Base-by-base conservation (phyloP, 2,113 vertebrate species). In the Anguilla japonica region DNA sequence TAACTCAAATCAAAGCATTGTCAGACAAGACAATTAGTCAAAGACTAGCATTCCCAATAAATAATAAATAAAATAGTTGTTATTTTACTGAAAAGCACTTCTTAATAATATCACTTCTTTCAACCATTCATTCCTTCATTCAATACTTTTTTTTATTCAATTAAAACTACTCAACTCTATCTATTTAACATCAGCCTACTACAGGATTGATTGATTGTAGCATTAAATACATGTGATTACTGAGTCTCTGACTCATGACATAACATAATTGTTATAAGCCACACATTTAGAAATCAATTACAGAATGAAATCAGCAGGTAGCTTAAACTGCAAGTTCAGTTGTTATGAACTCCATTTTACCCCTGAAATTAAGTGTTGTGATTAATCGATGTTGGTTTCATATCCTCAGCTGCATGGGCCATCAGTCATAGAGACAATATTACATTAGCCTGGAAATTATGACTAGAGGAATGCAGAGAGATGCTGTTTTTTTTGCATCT, bases 361-460 rank as follows among this genome's bases (percentile, higher is more conserved):
- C 85, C n/a, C 40, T 34, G 80, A 82, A 81, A 29, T 86, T 26
- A 22, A 86, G 53, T 53, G 60, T 67, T 34, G 41, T 67, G 79
- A 86, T 41, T 57, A 86, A 67, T 82, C 79, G 60, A 43, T 67
- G 40, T 86, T 86, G 56, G 39, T 41, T 81, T 86, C 85, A 86
- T 26, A 81, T 43, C 22, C 85, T 67, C 5, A 40, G 50, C 84
- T 39, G 29, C 26, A 22, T 63, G 56, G 80, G 80, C 40, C 20
- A 18, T 86, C 79, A 50, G 41, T 80, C 79, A 81, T 53, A 63
- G 41, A 86, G 20, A 67, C 22, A 83, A 87, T 79, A 83, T 78
- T 83, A 56, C 63, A n/a, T 43, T 43, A 83, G 81, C 46, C 43
- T 87, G 86, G 50, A 63, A 50, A 13, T 26, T 29, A 26, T 86